phyloP scores from a whole-genome alignment of 92 coral and sea anemone genomes.

The Chrysogorgia sp. region DNA sequence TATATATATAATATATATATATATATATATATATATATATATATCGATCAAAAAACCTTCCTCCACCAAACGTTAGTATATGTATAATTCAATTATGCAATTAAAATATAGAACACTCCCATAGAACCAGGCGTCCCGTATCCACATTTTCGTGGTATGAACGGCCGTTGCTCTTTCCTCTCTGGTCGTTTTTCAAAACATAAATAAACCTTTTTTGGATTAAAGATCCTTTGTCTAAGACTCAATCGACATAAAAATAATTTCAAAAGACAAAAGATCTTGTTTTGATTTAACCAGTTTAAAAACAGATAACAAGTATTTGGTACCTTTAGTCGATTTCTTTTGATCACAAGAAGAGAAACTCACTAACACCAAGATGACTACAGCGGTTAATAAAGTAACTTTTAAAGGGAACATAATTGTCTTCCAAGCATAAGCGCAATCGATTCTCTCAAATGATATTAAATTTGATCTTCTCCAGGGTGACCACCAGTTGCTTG shows the following conservation, averaged over 20 bases:
- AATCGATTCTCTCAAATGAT: neutral
- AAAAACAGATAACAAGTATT: conserved; percentile 12
- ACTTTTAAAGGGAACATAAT: neutral
- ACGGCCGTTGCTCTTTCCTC: too few species aligned
- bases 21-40: too few species aligned
- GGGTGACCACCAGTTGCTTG: conserved; percentile 1
- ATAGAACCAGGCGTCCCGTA: too few species aligned
- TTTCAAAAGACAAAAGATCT: neutral
- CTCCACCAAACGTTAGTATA: too few species aligned
- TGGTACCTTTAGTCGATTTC: conserved; percentile 25
- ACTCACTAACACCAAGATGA: neutral
- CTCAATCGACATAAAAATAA: neutral
- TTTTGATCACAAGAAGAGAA: conserved; percentile 4
- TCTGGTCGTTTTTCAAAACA: too few species aligned
- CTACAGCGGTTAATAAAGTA: neutral
- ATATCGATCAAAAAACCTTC: too few species aligned
- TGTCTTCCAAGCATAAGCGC: neutral
- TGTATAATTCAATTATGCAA: too few species aligned
- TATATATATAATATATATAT: too few species aligned
- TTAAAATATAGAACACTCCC: too few species aligned
- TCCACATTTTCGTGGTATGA: neutral
- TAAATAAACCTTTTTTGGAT: too few species aligned
- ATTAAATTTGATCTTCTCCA: neutral
- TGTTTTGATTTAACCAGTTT: conserved; percentile 18
- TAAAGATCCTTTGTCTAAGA: too few species aligned